phyloP scores from a whole-genome alignment of 2,888 invertebrate species.

The Lottia scabra region DNA sequence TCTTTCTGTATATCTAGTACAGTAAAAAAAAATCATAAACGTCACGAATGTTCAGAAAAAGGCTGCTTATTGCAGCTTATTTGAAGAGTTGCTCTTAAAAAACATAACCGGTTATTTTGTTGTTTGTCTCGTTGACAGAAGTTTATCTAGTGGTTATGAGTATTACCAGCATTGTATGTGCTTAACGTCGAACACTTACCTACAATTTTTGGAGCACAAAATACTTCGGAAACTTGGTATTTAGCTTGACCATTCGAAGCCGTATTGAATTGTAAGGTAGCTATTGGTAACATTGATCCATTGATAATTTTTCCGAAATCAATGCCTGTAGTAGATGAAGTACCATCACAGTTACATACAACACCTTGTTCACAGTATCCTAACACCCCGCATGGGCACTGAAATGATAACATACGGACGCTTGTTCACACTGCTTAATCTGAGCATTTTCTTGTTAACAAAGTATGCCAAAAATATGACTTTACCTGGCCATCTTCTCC shows the following conservation, averaged over 20 bases:
- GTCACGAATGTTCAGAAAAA: too few species aligned
- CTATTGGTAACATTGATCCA: conserved; percentile 35
- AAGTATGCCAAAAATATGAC: not conserved
- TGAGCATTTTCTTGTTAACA: too few species aligned
- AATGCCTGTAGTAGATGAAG: not conserved
- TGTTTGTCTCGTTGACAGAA: too few species aligned
- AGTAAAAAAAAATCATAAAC: not conserved
- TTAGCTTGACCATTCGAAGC: conserved; percentile 13
- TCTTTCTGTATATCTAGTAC: conserved; percentile 34
- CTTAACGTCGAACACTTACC: conserved; percentile 35
- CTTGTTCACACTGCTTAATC: too few species aligned
- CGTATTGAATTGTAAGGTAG: conserved; percentile 21
- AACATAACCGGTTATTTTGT: too few species aligned
- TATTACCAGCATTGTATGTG: too few species aligned
- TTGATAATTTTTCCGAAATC: conserved; percentile 39
- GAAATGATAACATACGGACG: too few species aligned
- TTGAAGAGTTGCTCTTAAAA: too few species aligned
- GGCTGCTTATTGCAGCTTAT: too few species aligned
- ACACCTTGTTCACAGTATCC: conserved; percentile 30
- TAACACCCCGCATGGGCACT: conserved; percentile 48
- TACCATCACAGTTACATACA: conserved; percentile 45
- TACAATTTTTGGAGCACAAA: conserved; percentile 43
- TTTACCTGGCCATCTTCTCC: not conserved
- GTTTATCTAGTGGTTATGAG: too few species aligned
- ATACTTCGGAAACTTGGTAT: conserved; percentile 30